A percentile compares a stretch with the other conserved stretches of the same genome.
phyloP scores from a whole-genome alignment of 2,113 vertebrate species.

The Hemicordylus capensis region DNA sequence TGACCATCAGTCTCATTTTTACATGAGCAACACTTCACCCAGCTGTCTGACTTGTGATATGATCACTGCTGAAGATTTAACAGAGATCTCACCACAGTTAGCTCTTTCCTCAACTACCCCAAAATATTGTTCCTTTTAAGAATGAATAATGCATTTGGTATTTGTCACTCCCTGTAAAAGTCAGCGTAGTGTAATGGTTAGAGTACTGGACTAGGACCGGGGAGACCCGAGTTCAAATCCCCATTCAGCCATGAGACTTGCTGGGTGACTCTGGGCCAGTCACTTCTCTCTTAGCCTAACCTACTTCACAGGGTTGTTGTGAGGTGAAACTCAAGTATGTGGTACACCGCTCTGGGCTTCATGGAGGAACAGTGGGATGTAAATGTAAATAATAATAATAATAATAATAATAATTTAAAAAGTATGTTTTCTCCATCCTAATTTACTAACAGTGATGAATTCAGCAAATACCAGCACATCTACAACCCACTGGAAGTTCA shows the following conservation, averaged over 20 bases:
- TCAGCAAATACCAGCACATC: slow-evolving; percentile 34
- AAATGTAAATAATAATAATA: too few relatives aligned
- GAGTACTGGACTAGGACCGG: too few relatives aligned
- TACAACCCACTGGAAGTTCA: slow-evolving; percentile 39
- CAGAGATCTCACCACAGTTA: not conserved
- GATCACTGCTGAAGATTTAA: not conserved
- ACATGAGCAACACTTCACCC: not conserved
- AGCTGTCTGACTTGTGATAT: not conserved
- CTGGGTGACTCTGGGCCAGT: too few relatives aligned
- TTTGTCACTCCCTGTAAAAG: slow-evolving; percentile 8
- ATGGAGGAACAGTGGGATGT: too few relatives aligned
- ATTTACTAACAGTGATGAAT: slow-evolving; percentile 46
- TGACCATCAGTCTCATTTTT: not conserved
- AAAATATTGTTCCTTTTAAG: not conserved
- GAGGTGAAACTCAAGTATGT: too few relatives aligned
- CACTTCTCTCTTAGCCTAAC: too few relatives aligned
- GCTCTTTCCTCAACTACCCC: not conserved
- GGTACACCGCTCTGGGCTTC: too few relatives aligned
- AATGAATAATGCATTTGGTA: slow-evolving; percentile 1
- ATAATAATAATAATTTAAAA: too few relatives aligned
- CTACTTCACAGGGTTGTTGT: too few relatives aligned
- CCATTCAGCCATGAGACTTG: too few relatives aligned
- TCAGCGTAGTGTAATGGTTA: too few relatives aligned
- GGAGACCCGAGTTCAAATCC: too few relatives aligned
- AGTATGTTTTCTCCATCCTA: slow-evolving; percentile 18